Percentiles rank a stretch among this genome's conserved stretches.
Evolutionary conservation across 2,888 invertebrate species (phyloP).

Genomic region (Nemoura dubitans): DNA sequence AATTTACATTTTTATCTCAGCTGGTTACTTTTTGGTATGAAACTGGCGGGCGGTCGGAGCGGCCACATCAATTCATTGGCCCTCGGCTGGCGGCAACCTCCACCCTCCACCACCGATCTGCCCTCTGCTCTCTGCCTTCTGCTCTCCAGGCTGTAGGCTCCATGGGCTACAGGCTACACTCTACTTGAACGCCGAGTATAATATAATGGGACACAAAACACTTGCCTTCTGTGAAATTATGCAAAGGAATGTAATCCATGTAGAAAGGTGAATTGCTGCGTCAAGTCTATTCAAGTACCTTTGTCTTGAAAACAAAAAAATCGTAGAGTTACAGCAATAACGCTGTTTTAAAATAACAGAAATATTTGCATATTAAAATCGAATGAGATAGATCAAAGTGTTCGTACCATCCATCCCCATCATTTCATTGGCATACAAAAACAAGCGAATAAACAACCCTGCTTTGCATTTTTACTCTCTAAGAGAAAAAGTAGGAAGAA

Average conservation of each 20-base stretch:
- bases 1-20: constrained; percentile 44
- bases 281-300: neutral
- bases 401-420: constrained; percentile 15
- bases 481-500: constrained; percentile 13
- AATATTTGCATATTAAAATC: constrained; percentile 27
- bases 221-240: neutral
- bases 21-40: neutral
- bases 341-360: neutral
- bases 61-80: neutral
- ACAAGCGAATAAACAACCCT: constrained; percentile 37
- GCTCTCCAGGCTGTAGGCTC: no score
- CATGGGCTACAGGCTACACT: neutral
- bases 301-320: neutral
- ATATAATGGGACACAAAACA: neutral
- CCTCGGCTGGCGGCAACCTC: constrained; percentile 13
- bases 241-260: neutral
- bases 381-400: constrained; percentile 17
- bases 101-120: neutral
- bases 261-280: neutral
- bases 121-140: neutral
- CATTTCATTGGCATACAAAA: constrained; percentile 40
- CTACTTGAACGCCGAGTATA: neutral
- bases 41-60: neutral
- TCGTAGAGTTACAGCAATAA: neutral
- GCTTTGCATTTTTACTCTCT: constrained; percentile 33